Evolutionary conservation across 1,140 invertebrate species (phyloP), one percentile per base, ranked within the genome.

Genomic region (Andrena cerasifolii): DNA sequence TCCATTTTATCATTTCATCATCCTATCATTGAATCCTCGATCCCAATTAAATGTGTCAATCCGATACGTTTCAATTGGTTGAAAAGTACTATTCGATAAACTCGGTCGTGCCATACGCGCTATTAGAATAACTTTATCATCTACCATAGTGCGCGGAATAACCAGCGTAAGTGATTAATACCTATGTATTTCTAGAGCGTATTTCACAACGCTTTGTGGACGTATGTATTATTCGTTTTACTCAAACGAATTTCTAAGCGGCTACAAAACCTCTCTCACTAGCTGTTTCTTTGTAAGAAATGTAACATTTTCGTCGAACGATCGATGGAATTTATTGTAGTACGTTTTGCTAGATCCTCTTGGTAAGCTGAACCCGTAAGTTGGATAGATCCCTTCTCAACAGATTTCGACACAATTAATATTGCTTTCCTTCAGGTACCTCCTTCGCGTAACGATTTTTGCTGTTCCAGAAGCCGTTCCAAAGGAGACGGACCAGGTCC

Each of bases 401-500:
- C 80, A 73, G 84, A 49, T 66, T 83, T 85, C 56, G 58, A 83
- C 73, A 80, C 63, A 59, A 81, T 77, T 58, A 68, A 56, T 61
- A 28, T 66, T 61, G 67, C 16, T 77, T 87, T 76, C 78, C 80
- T 90, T 91, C 90, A 91, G 79, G 90, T 92, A 58, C 89, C 90
- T 33, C 90, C 89, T 58, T 91, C 92, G 56, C 93, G 90, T 86
- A 94, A 90, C 66, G 95, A 95, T 85, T 96, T 96, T 90, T 97
- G 96, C 85, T 96, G 96, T 87, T 97, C 96, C 53, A 97, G 90
- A 7, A 97, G 94, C 72, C 96, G 94, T 87, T 97, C 96, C 33
- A 97, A 91, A 0, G 96, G 96, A 18, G 96, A 96, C 18, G 95
- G 96, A 8, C 95, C 95, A 2, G 95, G 94, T 1, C 95, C 95